Conservation (phyloP, 1,140 invertebrate genomes). For the Tribolium madens region DNA sequence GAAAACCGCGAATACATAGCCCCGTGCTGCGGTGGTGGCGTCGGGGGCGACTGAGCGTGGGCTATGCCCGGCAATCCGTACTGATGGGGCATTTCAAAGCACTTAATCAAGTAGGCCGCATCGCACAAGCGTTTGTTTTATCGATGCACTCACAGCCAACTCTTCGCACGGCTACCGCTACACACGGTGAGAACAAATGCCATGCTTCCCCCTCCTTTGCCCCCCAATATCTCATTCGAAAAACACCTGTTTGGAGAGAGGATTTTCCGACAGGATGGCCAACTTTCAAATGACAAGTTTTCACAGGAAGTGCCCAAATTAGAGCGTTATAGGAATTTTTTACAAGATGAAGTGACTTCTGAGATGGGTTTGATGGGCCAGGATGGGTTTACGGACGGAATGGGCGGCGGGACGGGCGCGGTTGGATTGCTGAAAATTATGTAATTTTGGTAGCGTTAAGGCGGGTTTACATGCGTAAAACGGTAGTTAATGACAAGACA, state of each 20-base stretch:
- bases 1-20: slow-evolving; percentile 70
- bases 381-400: slow-evolving; percentile 16
- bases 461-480: slow-evolving; percentile 26
- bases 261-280: slow-evolving; percentile 74
- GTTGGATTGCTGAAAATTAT: slow-evolving; percentile 29
- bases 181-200: slow-evolving; percentile 59
- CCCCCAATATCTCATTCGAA: slow-evolving; percentile 67
- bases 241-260: slow-evolving; percentile 75
- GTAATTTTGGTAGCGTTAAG: slow-evolving; percentile 49
- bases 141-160: slow-evolving; percentile 22
- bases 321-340: not conserved
- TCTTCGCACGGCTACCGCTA: slow-evolving; percentile 55
- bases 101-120: slow-evolving; percentile 6
- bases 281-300: slow-evolving; percentile 60
- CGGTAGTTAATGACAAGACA: not conserved
- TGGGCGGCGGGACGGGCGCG: not conserved
- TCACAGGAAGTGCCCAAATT: not conserved
- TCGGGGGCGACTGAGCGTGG: slow-evolving; percentile 81
- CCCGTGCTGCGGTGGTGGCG: slow-evolving; percentile 73
- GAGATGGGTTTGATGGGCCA: slow-evolving; percentile 3
- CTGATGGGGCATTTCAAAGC: slow-evolving; percentile 78
- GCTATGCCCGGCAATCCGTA: slow-evolving; percentile 78
- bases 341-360: not conserved
- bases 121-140: slow-evolving; percentile 3
- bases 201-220: slow-evolving; percentile 57